Evolutionary conservation across 2,797 vertebrate species (phyloP).

Genomic region (Falco concolor): DNA sequence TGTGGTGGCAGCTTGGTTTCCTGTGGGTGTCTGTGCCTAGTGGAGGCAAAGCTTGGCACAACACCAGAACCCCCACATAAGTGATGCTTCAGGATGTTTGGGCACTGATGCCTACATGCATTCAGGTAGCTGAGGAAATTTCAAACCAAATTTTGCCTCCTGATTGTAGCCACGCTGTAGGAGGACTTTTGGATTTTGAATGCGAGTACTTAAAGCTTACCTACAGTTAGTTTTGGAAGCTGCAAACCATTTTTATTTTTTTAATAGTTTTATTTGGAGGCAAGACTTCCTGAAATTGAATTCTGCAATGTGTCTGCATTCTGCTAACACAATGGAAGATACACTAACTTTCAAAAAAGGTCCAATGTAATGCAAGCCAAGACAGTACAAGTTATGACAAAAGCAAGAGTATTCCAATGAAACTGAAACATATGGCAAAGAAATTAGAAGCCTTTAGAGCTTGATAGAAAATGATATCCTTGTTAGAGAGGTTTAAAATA

Average conservation of each 20-base stretch:
- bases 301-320: neutral
- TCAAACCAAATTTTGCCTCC: neutral
- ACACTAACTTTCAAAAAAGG: neutral
- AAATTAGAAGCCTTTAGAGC: neutral
- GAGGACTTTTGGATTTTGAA: neutral
- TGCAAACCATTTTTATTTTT: fast-evolving
- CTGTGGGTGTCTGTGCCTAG: fast-evolving
- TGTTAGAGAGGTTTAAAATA: neutral
- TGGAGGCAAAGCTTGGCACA: neutral
- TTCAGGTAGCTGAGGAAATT: neutral
- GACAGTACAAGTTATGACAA: neutral
- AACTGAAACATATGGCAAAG: neutral
- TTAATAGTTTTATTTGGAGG: neutral
- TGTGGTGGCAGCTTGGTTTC: neutral
- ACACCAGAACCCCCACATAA: neutral
- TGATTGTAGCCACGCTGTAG: neutral
- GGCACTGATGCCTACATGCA: neutral
- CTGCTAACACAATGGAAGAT: neutral
- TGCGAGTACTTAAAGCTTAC: neutral
- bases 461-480: neutral
- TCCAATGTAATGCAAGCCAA: neutral
- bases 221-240: neutral
- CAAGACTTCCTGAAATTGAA: neutral
- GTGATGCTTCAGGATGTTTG: neutral
- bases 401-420: neutral